Percentiles rank a stretch among this genome's conserved stretches.
phyloP scores from a whole-genome alignment of 1,140 invertebrate genomes.

The Diorhabda carinulata region DNA sequence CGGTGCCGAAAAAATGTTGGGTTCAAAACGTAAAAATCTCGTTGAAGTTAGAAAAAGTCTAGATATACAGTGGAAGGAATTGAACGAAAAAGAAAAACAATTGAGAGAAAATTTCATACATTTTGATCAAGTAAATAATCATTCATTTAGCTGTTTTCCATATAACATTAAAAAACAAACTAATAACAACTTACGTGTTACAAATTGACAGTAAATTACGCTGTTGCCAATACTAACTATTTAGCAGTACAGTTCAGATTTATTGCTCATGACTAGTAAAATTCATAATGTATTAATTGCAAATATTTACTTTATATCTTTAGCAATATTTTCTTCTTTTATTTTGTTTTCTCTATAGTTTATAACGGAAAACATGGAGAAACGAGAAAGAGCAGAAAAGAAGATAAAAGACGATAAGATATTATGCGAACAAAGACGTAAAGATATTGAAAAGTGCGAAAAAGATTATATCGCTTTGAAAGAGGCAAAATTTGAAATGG shows the following conservation, averaged over 20 bases:
- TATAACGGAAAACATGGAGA: slow-evolving; percentile 27
- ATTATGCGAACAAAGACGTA: slow-evolving; percentile 11
- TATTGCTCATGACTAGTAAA: too few relatives aligned
- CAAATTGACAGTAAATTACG: too few relatives aligned
- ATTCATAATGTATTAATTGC: too few relatives aligned
- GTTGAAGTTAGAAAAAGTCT: slow-evolving; percentile 13
- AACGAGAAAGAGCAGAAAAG: slow-evolving; percentile 25
- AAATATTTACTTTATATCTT: too few relatives aligned
- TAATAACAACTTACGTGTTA: too few relatives aligned
- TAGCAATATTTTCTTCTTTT: not conserved
- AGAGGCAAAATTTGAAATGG: slow-evolving; percentile 24
- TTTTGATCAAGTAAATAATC: slow-evolving; percentile 26
- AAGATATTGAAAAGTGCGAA: slow-evolving; percentile 16
- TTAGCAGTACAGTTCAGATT: too few relatives aligned
- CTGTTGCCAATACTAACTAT: too few relatives aligned
- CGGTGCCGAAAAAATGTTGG: slow-evolving; percentile 18
- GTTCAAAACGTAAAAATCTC: slow-evolving; percentile 9
- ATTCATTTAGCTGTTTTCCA: not conserved
- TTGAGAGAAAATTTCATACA: slow-evolving; percentile 25
- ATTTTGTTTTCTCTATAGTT: slow-evolving; percentile 20
- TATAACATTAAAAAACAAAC: not conserved
- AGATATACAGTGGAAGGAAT: slow-evolving; percentile 22
- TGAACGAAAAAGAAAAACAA: slow-evolving; percentile 26
- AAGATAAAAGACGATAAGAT: slow-evolving; percentile 25
- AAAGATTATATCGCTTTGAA: slow-evolving; percentile 15